A percentile compares a stretch with the other conserved stretches of the same genome.
Conservation (phyloP, 2,888 invertebrate genomes). For the Cataglyphis cursor region DNA sequence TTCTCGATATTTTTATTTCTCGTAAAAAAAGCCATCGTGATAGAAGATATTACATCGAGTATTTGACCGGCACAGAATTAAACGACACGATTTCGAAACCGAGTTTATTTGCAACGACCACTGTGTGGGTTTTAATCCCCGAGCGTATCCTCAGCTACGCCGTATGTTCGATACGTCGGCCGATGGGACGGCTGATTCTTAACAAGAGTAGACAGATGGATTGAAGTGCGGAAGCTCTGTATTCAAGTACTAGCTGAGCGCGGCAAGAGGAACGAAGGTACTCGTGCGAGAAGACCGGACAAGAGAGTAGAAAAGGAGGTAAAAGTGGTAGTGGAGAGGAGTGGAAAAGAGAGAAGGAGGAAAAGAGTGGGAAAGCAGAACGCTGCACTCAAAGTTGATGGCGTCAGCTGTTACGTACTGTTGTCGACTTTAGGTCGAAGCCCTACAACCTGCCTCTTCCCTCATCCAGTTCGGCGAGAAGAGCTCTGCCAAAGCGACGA, state of each 20-base stretch:
- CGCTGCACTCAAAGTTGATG: constrained; percentile 81
- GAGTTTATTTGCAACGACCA: constrained; percentile 66
- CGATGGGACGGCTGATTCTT: constrained; percentile 75
- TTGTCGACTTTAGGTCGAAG: constrained; percentile 73
- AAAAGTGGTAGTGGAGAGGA: not conserved
- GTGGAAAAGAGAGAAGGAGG: not conserved
- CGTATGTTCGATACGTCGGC: constrained; percentile 67
- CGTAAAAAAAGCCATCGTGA: not conserved
- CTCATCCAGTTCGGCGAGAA: not conserved
- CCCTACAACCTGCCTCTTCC: constrained; percentile 19
- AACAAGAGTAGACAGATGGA: constrained; percentile 84
- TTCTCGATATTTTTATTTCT: not conserved
- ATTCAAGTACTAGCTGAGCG: constrained; percentile 78
- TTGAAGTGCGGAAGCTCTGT: constrained; percentile 82
- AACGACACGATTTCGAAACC: constrained; percentile 44
- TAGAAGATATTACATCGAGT: not conserved
- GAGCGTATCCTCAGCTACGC: constrained; percentile 29
- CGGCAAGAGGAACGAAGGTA: constrained; percentile 68
- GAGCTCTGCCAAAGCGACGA: constrained; percentile 12
- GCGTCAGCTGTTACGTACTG: constrained; percentile 86
- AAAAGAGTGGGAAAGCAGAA: constrained; percentile 61
- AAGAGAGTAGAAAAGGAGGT: constrained; percentile 58
- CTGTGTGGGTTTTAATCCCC: constrained; percentile 70
- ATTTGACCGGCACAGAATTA: not conserved
- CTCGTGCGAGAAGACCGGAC: constrained; percentile 53